phyloP scores from a whole-genome alignment of 2,113 vertebrate species.

The Craseonycteris thonglongyai region DNA sequence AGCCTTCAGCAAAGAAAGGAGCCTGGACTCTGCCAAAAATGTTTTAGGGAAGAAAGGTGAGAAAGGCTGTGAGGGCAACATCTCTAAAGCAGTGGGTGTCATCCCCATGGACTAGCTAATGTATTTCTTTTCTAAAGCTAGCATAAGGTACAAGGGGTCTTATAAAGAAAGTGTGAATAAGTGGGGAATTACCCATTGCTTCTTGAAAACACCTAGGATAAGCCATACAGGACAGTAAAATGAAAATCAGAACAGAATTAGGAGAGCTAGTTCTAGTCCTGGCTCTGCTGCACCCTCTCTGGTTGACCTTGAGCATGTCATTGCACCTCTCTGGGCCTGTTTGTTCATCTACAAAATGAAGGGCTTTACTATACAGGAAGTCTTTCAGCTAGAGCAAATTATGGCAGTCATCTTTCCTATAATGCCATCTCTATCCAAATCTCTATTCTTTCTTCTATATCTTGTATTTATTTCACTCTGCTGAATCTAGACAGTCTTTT shows the following conservation, averaged over 20 bases:
- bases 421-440: not conserved
- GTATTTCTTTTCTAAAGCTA: not conserved
- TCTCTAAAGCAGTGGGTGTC: not conserved
- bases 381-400: not conserved
- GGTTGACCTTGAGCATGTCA: not conserved
- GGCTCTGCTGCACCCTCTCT: not conserved
- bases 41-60: slow-evolving; percentile 8
- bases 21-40: not conserved
- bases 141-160: not conserved
- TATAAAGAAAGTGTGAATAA: not conserved
- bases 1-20: not conserved
- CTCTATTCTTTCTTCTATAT: not conserved
- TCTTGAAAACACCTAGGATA: not conserved
- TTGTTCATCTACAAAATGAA: not conserved
- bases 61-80: not conserved
- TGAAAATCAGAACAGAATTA: not conserved
- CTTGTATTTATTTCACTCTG: not conserved
- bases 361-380: not conserved
- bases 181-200: not conserved
- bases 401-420: not conserved
- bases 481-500: not conserved
- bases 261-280: not conserved
- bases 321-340: not conserved
- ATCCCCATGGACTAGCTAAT: not conserved
- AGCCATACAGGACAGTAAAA: not conserved